Base-by-base conservation (phyloP, 2,113 vertebrate species). In the Polypterus bichir region DNA sequence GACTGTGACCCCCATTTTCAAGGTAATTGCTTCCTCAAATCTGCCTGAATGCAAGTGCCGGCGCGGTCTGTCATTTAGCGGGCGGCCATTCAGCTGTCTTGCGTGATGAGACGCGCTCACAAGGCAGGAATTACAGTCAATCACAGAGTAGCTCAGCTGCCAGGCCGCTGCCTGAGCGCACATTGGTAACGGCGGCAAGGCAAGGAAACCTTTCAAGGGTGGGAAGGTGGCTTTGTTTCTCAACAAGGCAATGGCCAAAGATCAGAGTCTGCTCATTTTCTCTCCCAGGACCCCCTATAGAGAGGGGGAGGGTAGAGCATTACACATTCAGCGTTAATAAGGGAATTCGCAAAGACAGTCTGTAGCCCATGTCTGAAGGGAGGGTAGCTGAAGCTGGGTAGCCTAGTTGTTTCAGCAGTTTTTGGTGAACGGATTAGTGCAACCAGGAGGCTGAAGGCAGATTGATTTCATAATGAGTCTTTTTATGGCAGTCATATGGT, bases 1-100 rank as follows among this genome's bases (percentile, higher is more conserved):
- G 86, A 85, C 86, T 69, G 61, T 81, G 82, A 79, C 83, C 89
- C 81, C 80, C 77, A 70, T 88, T 89, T 87, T 80, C 70, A 69
- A 83, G 83, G 75, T 87, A 89, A 89, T 94, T 91, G 86, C 85
- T 90, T 86, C 80, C 83, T 77, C 5, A 60, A 72, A 74, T 83
- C 80, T 62, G 69, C 73, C 77, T 72, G 73, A 81, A 72, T 52
- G 73, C 55, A 51, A 70, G 76, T 69, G 61, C 74, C 61, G 55
- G 65, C 67, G 62, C 66, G 70, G 66, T 76, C 76, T 53, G 60
- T 79, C 83, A 79, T 85, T 84, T 83, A 74, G 76, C 77, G 76
- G 75, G 74, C 74, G 62, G 77, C 63, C 65, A 4, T 72, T 77
- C 74, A 73, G 75, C 76, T 8, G 66, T 67, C 53, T 61, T 7